phyloP scores from a whole-genome alignment of 2,113 vertebrate genomes.

The Pontoporia blainvillei region DNA sequence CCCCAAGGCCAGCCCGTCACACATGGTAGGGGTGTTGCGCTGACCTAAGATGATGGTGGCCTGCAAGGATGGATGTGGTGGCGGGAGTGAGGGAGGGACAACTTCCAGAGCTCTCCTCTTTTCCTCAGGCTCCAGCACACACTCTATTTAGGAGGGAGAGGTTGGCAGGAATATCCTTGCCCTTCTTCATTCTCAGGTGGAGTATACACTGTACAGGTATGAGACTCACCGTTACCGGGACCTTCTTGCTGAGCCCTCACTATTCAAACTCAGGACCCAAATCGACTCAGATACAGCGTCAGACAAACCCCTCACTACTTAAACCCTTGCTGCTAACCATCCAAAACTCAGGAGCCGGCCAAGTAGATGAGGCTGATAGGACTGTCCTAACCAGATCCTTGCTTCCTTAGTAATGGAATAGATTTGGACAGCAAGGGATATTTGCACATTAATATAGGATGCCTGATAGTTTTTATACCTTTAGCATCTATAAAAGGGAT shows the following conservation, averaged over 20 bases:
- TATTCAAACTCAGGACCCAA: neutral
- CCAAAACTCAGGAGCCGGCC: neutral
- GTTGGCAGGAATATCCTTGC: neutral
- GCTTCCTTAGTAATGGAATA: neutral
- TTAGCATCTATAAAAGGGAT: neutral
- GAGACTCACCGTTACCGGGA: neutral
- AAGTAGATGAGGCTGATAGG: neutral
- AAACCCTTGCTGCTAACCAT: neutral
- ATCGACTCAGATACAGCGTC: neutral
- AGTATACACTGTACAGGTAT: rapidly evolving
- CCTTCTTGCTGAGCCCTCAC: neutral
- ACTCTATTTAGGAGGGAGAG: no score
- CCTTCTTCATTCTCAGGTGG: no score
- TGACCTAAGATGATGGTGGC: neutral
- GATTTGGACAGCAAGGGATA: neutral
- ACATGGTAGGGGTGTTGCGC: neutral
- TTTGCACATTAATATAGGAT: neutral
- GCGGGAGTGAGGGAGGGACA: neutral
- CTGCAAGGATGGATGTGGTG: rapidly evolving
- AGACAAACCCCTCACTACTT: no score
- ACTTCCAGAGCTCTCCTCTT: neutral
- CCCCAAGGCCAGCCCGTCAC: neutral
- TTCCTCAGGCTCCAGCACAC: neutral
- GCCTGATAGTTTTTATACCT: neutral
- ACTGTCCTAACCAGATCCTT: neutral